Percentiles rank a stretch among this genome's conserved stretches.
These are phyloP conservation scores for Colaptes auratus DNA, from an alignment of 2,113 vertebrate genomes.

Conservation along the genomic window DNA sequence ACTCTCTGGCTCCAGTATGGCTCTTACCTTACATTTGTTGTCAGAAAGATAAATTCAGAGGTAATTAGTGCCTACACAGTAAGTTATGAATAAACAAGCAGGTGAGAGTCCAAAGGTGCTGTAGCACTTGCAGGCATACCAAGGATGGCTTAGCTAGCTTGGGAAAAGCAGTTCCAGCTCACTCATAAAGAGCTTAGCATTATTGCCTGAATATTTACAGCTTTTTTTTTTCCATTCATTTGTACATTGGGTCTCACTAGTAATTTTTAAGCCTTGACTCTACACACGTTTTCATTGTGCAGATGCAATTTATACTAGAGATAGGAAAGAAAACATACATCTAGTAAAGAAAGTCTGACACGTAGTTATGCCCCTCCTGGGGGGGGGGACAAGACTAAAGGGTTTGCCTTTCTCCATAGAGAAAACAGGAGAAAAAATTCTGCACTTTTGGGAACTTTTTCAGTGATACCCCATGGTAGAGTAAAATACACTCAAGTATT, in stretches of 20 bases:
- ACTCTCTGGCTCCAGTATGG: not conserved
- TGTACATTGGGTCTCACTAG: not conserved
- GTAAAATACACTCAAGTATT: not conserved
- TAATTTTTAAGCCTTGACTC: not conserved
- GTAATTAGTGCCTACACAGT: not conserved
- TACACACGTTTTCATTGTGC: not conserved
- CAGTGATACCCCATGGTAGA: not conserved
- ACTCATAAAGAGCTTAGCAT: not conserved
- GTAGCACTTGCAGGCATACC: not conserved
- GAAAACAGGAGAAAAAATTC: not conserved
- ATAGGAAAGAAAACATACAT: fast-evolving
- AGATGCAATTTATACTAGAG: not conserved
- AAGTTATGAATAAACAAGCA: not conserved
- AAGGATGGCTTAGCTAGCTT: not conserved
- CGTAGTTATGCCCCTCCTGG: not conserved
- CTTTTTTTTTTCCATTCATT: not conserved
- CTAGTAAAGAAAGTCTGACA: not conserved
- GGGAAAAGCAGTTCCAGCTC: not conserved
- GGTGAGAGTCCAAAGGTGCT: conserved; percentile 30
- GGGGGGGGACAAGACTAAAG: not conserved
- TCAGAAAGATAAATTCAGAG: not conserved
- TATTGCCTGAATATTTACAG: not conserved
- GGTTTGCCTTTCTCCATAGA: not conserved
- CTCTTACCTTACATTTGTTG: not conserved
- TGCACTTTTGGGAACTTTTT: not conserved